Evolutionary conservation across 2,113 vertebrate genomes (phyloP).

Genomic region (Hypomesus transpacificus): DNA sequence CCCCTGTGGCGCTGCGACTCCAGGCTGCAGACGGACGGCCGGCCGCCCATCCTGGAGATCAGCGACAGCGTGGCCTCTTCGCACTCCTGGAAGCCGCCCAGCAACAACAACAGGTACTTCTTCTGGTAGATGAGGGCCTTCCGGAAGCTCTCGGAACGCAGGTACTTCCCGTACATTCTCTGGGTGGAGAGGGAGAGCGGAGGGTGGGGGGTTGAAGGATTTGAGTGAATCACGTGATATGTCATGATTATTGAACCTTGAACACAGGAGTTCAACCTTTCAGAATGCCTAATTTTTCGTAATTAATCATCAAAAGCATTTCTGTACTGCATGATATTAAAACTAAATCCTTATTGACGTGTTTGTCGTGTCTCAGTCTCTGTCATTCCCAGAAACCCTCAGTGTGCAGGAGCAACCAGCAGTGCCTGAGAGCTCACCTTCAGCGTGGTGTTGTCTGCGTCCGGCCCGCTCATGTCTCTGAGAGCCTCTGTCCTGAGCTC

Average conservation of each 20-base stretch:
- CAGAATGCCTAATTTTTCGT: too few species aligned
- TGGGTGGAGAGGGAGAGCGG: constrained; percentile 44
- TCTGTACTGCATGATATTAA: too few species aligned
- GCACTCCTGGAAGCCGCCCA: constrained; percentile 95
- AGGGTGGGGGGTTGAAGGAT: background rate
- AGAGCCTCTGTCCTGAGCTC: constrained; percentile 82
- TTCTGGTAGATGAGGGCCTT: constrained; percentile 98
- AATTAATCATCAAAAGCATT: too few species aligned
- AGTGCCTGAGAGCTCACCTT: constrained; percentile 70
- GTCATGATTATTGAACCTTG: too few species aligned
- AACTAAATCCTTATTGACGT: too few species aligned
- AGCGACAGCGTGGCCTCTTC: constrained; percentile 89
- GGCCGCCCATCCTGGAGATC: constrained; percentile 86
- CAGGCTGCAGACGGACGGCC: constrained; percentile 69
- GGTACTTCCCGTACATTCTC: constrained; percentile 91
- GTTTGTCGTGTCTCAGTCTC: too few species aligned
- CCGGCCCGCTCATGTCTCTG: constrained; percentile 74
- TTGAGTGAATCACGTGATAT: background rate
- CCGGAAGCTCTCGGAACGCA: constrained; percentile 92
- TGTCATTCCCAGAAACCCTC: too few species aligned
- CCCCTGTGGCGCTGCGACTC: constrained; percentile 75
- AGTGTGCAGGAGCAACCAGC: background rate
- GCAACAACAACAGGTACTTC: constrained; percentile 90
- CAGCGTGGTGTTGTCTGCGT: constrained; percentile 77
- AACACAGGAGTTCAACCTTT: too few species aligned